Conservation (phyloP, 1,140 invertebrate genomes). For the Platyscapa corneri region DNA sequence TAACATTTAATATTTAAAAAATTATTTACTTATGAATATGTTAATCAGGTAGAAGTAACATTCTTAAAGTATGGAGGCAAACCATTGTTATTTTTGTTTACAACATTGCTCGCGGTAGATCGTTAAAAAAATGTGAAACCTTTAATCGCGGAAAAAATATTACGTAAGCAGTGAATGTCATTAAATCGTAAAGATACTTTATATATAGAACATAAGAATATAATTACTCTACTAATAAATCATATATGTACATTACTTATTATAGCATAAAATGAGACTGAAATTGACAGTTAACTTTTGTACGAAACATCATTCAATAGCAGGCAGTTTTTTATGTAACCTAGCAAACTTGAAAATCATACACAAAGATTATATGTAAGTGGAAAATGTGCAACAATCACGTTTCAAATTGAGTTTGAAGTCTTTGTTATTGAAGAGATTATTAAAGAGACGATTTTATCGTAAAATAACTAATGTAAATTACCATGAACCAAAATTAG, state of each 20-base stretch:
- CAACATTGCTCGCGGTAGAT: background rate
- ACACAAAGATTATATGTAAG: too few species aligned
- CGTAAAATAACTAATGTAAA: too few species aligned
- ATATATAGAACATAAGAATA: slow-evolving; percentile 1
- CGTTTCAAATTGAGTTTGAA: too few species aligned
- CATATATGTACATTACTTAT: background rate
- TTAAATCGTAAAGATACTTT: background rate
- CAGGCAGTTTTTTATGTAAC: background rate
- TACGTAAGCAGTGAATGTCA: background rate
- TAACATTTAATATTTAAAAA: too few species aligned
- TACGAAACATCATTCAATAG: background rate
- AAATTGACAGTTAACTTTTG: background rate
- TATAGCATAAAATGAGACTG: background rate
- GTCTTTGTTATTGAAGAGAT: too few species aligned
- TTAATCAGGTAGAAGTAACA: background rate
- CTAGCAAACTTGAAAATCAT: background rate
- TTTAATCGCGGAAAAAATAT: background rate
- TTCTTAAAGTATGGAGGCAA: background rate
- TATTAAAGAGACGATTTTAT: too few species aligned
- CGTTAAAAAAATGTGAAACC: slow-evolving; percentile 5
- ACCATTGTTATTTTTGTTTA: background rate
- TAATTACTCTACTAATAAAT: slow-evolving; percentile 4
- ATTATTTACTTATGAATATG: too few species aligned
- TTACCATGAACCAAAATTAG: background rate
- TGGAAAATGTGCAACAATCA: too few species aligned